Base-by-base conservation (phyloP, 2,888 invertebrate species). In the Pinctada fucata region DNA sequence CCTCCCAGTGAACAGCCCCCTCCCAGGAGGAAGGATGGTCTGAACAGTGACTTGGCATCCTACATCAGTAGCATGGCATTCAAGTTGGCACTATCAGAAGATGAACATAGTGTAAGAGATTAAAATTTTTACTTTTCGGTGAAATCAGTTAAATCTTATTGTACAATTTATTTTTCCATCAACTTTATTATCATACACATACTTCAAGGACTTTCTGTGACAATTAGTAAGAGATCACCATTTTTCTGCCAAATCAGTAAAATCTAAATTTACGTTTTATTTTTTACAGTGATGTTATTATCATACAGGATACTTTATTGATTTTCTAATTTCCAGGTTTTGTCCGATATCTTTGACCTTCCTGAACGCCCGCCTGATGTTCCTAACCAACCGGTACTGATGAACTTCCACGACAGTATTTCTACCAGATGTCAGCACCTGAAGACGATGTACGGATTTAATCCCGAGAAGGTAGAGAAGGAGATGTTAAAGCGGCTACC, bases 1-100 rank as follows among this genome's bases (percentile, higher is more conserved):
- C 91, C 90, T 45, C 91, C 91, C 3, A 90, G 91, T 86, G 91
- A 91, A 79, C 86, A 86, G 69, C 80, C 86, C 1, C 86, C 86
- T 3, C 85, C 89, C 1, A 77, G 81, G n/a, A 83, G 90, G 52
- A 49, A 85, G 47, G 92, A 92, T 83, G 90, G 90, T 6, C 75
- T 92, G 16, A 90, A 90, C 76, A 82, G 83, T 67, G 81, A 85
- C 2, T 84, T 92, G 47, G 88, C 90, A 10, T 79, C 84, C 47
- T 90, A 91, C 76, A 85, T 92, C 75, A 88, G 87, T 78, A 79
- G 80, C 5, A 79, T 90, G 16, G 90, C 90, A 65, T 89, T 88
- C 79, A 91, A 90, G 77, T 85, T 92, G n/a, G 90, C 90, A 3
- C 84, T 92, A 2, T 85, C 90, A 13, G 87, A 89, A 65, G 88